Conservation (phyloP, 1,140 invertebrate species). For the Euura lappo region DNA sequence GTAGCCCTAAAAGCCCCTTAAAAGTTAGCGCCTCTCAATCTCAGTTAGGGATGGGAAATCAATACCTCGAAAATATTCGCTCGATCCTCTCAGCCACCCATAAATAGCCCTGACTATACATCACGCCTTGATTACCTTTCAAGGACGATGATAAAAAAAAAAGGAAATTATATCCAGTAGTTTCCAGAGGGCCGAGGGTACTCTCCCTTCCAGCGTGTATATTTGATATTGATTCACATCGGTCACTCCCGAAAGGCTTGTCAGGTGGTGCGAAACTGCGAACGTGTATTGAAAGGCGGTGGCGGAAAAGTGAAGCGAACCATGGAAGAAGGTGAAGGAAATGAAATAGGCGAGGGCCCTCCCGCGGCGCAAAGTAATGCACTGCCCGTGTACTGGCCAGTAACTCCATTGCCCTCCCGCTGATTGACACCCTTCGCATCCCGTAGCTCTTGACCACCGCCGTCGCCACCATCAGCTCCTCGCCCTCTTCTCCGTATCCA, state of each 20-base stretch:
- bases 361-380: slow-evolving; percentile 32
- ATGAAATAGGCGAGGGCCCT: slow-evolving; percentile 22
- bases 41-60: too few species aligned
- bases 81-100: too few species aligned
- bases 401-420: slow-evolving; percentile 33
- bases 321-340: background rate
- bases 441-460: background rate
- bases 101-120: too few species aligned
- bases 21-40: too few species aligned
- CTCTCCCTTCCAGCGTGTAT: too few species aligned
- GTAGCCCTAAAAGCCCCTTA: too few species aligned
- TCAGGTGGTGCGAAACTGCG: background rate
- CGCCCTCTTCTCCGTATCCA: background rate
- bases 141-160: too few species aligned
- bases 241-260: background rate
- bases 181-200: too few species aligned
- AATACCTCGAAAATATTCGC: too few species aligned
- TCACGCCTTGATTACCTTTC: too few species aligned
- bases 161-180: too few species aligned
- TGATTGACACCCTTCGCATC: slow-evolving; percentile 26
- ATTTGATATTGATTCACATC: background rate
- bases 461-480: background rate
- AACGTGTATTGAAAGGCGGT: background rate
- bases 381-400: slow-evolving; percentile 27
- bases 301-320: background rate